These are phyloP conservation scores for Tinamus major DNA, from an alignment of 2,797 vertebrate genomes.

Conservation along the genomic window DNA sequence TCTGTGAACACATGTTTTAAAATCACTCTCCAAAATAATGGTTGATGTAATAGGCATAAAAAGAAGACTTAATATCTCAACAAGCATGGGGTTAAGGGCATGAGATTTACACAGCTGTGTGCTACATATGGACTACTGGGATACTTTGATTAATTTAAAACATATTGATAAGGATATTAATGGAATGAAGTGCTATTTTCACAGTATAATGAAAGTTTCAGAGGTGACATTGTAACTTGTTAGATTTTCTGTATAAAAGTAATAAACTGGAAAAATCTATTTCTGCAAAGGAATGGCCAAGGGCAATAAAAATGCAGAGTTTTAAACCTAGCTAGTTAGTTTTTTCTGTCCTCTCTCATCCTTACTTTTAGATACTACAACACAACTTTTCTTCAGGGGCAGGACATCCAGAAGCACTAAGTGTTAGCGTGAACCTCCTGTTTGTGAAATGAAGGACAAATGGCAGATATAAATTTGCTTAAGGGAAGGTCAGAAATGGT, in stretches of 20 bases:
- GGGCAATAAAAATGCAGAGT: neutral
- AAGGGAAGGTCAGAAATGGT: neutral
- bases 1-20: constrained; percentile 16
- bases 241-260: neutral
- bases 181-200: neutral
- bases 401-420: neutral
- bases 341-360: neutral
- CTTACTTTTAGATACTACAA: neutral
- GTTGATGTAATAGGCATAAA: neutral
- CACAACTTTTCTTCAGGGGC: neutral
- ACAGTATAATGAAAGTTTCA: neutral
- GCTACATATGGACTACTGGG: accelerated
- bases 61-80: neutral
- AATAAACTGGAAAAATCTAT: neutral
- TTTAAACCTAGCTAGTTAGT: neutral
- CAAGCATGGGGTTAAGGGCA: neutral
- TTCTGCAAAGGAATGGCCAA: neutral
- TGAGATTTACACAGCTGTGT: neutral
- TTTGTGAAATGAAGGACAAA: neutral
- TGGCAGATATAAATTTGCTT: neutral
- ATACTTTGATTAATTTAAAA: constrained; percentile 13
- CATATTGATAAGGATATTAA: constrained; percentile 13
- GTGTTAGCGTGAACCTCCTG: neutral
- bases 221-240: neutral
- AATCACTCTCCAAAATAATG: constrained; percentile 23